phyloP scores from a whole-genome alignment of 2,113 vertebrate species.

The Astur gentilis region DNA sequence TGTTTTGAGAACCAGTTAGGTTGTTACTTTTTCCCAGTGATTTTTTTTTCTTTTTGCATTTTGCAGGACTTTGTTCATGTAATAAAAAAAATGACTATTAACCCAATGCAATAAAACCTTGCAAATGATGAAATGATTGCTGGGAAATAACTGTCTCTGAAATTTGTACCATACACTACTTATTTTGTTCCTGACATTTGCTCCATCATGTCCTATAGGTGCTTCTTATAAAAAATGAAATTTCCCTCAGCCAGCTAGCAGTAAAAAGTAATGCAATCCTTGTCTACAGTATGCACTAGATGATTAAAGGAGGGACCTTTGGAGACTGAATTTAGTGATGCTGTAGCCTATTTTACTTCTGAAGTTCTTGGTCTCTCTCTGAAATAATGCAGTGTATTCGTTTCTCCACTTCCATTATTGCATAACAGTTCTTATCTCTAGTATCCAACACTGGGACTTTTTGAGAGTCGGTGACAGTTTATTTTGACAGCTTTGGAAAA shows the following conservation, averaged over 20 bases:
- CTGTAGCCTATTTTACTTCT: neutral
- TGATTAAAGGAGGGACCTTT: slow-evolving; percentile 1
- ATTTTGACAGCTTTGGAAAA: neutral
- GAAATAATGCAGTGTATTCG: neutral
- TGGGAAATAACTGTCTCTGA: neutral
- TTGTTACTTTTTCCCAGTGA: neutral
- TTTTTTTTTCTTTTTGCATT: neutral
- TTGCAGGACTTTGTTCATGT: neutral
- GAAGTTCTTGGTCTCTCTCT: neutral
- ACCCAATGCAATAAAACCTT: neutral
- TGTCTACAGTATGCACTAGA: neutral
- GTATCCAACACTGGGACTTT: neutral
- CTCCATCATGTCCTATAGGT: neutral
- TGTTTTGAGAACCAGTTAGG: neutral
- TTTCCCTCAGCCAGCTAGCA: neutral
- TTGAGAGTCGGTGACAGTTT: neutral
- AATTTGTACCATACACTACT: neutral
- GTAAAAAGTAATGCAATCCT: neutral
- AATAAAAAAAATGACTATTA: neutral
- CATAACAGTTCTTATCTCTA: neutral
- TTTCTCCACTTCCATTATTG: neutral
- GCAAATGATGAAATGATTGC: neutral
- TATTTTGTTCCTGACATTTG: slow-evolving; percentile 17
- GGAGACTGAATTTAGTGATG: neutral
- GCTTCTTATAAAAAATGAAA: neutral